Base-by-base conservation (phyloP, 2,797 vertebrate species). In the Allobates femoralis region DNA sequence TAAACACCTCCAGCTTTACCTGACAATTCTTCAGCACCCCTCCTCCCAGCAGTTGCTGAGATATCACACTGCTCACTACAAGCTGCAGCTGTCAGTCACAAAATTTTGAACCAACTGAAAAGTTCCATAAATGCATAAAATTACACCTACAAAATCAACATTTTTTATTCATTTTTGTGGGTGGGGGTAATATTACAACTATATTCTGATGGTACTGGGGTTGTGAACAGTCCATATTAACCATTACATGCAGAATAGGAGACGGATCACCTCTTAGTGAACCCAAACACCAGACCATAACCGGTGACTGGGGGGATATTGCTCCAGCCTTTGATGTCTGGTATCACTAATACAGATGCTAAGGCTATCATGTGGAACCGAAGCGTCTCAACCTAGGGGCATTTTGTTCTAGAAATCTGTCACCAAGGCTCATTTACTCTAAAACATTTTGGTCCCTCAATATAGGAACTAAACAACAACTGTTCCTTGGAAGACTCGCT, bases 181-280 rank as follows among this genome's bases (percentile, higher is more conserved):
- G n/a, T n/a, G n/a, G n/a, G 37, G 37, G 37, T 41, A 7, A 46
- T 46, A 46, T 46, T 3, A 46, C 11, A 46, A 11, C 11, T 46
- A 11, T 10, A 28, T 26, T 12, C 26, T 62, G 26, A 62, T 62
- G 60, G 62, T 18, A 67, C 32, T 8, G 6, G 2, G 32, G 32
- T 7, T 3, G 18, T 3, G 16, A 34, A 18, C 66, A 6, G 64
- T 32, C 15, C 26, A 28, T 69, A 19, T 10, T 37, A 37, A 69
- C 30, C 32, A 23, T 19, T 34, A 10, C 30, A 30, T 32, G 8
- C 66, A 53, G 67, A 7, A 1, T 71, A 32, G 23, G 64, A 74
- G 78, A 71, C 84, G n/a, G 41, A 76, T 86, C 79, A 86, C 79
- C 78, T 76, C 46, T 75, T 67, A 37, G 23, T 86, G 79, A 86